These are phyloP conservation scores for Fragum whitleyi DNA, from an alignment of 2,888 invertebrate species.

Conservation along the genomic window DNA sequence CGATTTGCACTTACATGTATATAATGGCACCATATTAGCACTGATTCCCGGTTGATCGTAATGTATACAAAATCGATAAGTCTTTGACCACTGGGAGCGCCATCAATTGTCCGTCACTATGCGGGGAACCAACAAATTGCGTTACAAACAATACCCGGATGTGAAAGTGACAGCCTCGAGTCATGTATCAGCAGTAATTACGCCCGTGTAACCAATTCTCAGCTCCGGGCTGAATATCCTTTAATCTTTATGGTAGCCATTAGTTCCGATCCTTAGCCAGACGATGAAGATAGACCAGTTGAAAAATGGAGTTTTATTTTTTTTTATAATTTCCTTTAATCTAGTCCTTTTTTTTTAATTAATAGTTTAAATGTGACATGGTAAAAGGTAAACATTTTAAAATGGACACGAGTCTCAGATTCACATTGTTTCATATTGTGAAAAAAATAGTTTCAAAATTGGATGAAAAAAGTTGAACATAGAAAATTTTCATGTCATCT, in stretches of 20 bases:
- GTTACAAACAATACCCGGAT: constrained; percentile 23
- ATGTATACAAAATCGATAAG: constrained; percentile 7
- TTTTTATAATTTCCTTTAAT: too few species aligned
- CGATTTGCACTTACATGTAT: neutral
- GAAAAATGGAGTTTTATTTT: too few species aligned
- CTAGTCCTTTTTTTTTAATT: too few species aligned
- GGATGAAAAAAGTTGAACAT: too few species aligned
- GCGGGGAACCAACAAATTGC: neutral
- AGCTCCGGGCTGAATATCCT: neutral
- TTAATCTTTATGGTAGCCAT: neutral
- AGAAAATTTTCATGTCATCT: too few species aligned
- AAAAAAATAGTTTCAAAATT: too few species aligned
- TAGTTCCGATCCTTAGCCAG: too few species aligned
- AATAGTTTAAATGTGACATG: too few species aligned
- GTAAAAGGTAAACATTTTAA: too few species aligned
- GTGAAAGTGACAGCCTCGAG: constrained; percentile 14
- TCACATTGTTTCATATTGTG: too few species aligned
- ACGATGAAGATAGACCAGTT: too few species aligned
- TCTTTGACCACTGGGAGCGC: constrained; percentile 10
- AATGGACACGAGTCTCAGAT: too few species aligned
- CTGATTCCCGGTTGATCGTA: neutral
- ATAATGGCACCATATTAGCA: neutral
- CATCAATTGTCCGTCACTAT: neutral
- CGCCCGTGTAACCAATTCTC: constrained; percentile 10
- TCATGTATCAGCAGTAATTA: constrained; percentile 5